Base-by-base conservation (phyloP, 1,140 invertebrate species). In the Drosophila tani region DNA sequence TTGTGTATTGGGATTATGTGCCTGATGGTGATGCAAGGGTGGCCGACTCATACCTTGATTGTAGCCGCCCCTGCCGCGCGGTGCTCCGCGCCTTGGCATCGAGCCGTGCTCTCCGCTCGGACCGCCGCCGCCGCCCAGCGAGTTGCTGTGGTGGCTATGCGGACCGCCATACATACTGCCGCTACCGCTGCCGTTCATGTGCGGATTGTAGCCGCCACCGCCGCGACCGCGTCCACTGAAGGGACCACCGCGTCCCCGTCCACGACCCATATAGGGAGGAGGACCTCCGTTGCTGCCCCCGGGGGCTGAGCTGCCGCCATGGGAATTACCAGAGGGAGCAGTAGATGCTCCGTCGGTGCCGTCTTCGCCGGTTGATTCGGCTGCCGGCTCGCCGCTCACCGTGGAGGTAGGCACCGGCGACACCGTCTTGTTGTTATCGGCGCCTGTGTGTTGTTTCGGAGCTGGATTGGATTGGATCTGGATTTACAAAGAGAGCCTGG, bases 1-100 rank as follows among this genome's bases (percentile, higher is more conserved):
- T 91, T 92, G 91, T 73, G 91, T 91, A 82, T 92, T 92, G 74
- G 85, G 82, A 82, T 82, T 87, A 90, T 92, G 91, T 80, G 79
- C 73, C 82, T 86, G 79, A 76, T 86, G 82, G 49, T 91, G 91
- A 79, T 91, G 91, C 79, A 88, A 84, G 68, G 91, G 91, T 78
- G 91, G 81, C 77, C 91, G 84, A 78, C 80, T 87, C 83, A 92
- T 91, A 70, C 87, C 79, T 84, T 91, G 84, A 77, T 85, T 82
- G 57, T 92, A 92, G 41, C 87, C 84, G 75, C 91, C 91, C 62
- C 91, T 88, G 38, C 91, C 91, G 11, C 91, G 87, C 27, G 88
- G 83, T 24, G 87, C 86, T 45, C 91, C 91, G 14, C 91, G 83
- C 35, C 91, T 65, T 5, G 87, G 64, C 84, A 92, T 87, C 32